Conservation (phyloP, 2,113 vertebrate species). For the Astatotilapia flaviijosephi region DNA sequence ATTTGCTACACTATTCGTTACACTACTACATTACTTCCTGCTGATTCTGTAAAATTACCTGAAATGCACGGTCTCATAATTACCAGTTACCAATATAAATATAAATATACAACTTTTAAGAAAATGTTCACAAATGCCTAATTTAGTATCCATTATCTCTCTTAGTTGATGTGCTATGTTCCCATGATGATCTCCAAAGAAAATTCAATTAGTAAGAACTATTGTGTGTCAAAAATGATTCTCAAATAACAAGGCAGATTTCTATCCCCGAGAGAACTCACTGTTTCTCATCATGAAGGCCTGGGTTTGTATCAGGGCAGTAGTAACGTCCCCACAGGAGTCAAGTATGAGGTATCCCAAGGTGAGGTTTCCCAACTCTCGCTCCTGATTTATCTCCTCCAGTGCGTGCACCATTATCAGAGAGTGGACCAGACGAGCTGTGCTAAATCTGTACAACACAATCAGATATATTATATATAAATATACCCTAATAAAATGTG, state of each 20-base stretch:
- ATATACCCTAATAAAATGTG: neutral
- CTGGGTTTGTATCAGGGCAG: neutral
- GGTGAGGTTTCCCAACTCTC: conserved; percentile 27
- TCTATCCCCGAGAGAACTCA: rapidly evolving
- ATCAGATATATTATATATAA: neutral
- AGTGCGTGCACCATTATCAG: conserved; percentile 27
- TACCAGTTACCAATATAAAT: neutral
- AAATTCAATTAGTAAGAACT: neutral
- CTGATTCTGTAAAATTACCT: neutral
- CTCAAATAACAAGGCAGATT: neutral
- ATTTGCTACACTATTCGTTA: neutral
- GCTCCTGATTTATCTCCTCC: conserved; percentile 27
- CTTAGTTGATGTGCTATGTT: neutral
- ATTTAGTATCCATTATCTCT: neutral
- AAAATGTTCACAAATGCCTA: neutral
- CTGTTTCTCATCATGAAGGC: neutral
- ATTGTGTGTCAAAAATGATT: neutral
- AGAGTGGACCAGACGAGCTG: neutral
- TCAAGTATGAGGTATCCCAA: conserved; percentile 47
- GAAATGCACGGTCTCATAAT: neutral
- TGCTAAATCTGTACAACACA: neutral
- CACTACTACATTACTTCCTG: neutral
- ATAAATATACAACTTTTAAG: neutral
- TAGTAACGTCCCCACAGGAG: conserved; percentile 31
- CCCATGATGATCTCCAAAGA: neutral